Evolutionary conservation across 2,888 invertebrate species (phyloP), one percentile per base, ranked within the genome.

Genomic region (Papilio elwesi): DNA sequence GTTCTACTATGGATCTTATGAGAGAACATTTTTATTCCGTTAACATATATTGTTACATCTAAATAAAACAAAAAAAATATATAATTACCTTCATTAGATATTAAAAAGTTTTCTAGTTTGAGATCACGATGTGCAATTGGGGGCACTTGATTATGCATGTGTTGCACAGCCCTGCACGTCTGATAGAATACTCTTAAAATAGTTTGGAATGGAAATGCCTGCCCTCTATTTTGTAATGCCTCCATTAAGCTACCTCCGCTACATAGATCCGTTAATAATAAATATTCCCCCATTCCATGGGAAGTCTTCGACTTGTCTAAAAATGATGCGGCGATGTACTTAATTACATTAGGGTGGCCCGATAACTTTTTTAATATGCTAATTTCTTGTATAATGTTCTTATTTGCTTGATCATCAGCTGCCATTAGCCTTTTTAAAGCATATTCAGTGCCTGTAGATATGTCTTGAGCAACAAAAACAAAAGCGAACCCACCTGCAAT

Each of bases 121-220:
- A 99, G 96, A 94, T 99, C 99, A 82, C 99, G 95, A 91, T 99
- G 99, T 64, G 97, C 96, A 75, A 99, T 97, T n/a, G 98, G 97
- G 55, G 98, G 98, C 63, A 95, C 95, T 89, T 98, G 98, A 55
- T 95, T 95, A 86, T 99, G 99, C 97, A 99, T 97, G 86, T 98
- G 98, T 78, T 98, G 96, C 12, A 99, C 97, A 52, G 99, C 98
- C 78, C 95, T 95, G 81, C 97, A 97, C 26, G 97, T 96, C 91
- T 99, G 98, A 91, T 98, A 98, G 89, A 98, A 98, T 77, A 99
- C 96, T 85, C 96, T 96, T 79, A 98, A 95, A 73, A 98, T 95
- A 74, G 96, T 95, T 57, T 96, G 95, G 43, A 95, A 89, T 16
- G 96, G 95, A 77, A 97, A 94, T 0, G 96, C 94, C 43, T 93